Percentiles rank a stretch among this genome's conserved stretches.
These are phyloP conservation scores for Keiferia lycopersicella DNA, from an alignment of 2,888 invertebrate genomes.

Conservation along the genomic window DNA sequence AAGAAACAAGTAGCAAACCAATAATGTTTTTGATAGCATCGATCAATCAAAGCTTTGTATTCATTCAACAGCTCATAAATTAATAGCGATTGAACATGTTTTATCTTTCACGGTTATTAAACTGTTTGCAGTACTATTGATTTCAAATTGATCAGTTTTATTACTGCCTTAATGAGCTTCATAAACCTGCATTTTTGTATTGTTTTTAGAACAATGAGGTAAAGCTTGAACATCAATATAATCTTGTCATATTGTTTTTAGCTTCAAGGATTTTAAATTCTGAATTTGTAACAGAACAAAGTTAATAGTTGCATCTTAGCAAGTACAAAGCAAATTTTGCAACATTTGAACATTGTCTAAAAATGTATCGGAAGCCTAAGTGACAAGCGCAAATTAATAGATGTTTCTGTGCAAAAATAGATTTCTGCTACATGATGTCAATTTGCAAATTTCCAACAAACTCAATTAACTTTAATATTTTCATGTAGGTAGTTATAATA, in stretches of 20 bases:
- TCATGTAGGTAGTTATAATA: neutral
- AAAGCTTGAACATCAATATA: neutral
- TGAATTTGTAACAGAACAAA: neutral
- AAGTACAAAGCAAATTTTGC: too few species aligned
- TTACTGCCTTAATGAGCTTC: neutral
- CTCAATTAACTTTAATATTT: neutral
- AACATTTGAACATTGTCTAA: too few species aligned
- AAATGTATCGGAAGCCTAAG: too few species aligned
- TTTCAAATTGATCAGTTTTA: neutral
- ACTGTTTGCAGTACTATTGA: neutral
- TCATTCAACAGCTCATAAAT: constrained; percentile 22
- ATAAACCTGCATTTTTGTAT: neutral
- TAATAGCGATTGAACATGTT: constrained; percentile 25
- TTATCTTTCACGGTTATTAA: constrained; percentile 5
- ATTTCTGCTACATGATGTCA: too few species aligned
- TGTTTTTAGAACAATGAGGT: neutral
- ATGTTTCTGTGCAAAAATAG: too few species aligned
- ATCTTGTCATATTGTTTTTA: neutral
- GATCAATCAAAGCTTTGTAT: constrained; percentile 25
- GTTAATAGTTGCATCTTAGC: neutral
- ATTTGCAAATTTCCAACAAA: neutral
- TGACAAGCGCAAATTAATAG: too few species aligned
- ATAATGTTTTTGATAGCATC: constrained; percentile 15
- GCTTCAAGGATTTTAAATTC: neutral
- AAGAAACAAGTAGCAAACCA: constrained; percentile 23